phyloP scores from a whole-genome alignment of 2,113 vertebrate species.

The Ahaetulla prasina region DNA sequence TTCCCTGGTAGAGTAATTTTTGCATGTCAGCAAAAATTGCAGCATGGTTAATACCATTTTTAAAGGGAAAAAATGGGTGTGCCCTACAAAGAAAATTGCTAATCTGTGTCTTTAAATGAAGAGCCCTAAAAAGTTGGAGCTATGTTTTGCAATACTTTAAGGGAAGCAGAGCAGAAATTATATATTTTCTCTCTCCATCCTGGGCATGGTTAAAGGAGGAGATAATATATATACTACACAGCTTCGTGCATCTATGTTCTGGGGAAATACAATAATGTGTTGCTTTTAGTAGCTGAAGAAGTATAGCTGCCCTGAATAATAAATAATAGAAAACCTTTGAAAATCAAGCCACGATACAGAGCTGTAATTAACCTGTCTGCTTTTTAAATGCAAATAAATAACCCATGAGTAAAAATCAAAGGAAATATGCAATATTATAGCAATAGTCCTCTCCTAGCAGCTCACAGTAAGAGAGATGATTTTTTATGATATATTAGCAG shows the following conservation, averaged over 20 bases:
- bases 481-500: not conserved
- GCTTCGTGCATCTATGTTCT: not conserved
- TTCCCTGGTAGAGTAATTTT: no score
- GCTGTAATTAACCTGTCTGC: conserved; percentile 10
- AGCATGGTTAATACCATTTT: not conserved
- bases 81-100: not conserved
- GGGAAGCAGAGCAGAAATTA: not conserved
- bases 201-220: no score
- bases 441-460: not conserved
- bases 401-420: not conserved
- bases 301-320: not conserved
- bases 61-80: no score
- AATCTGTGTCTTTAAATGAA: not conserved
- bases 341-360: not conserved
- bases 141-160: not conserved
- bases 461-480: not conserved
- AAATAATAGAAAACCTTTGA: not conserved
- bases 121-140: not conserved
- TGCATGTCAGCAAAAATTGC: not conserved
- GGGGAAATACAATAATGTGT: not conserved
- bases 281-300: not conserved
- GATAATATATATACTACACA: not conserved
- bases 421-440: not conserved
- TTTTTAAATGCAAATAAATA: conserved; percentile 1
- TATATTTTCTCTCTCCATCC: not conserved